Conservation (phyloP, 1,140 invertebrate genomes). For the Macrobrachium rosenbergii region DNA sequence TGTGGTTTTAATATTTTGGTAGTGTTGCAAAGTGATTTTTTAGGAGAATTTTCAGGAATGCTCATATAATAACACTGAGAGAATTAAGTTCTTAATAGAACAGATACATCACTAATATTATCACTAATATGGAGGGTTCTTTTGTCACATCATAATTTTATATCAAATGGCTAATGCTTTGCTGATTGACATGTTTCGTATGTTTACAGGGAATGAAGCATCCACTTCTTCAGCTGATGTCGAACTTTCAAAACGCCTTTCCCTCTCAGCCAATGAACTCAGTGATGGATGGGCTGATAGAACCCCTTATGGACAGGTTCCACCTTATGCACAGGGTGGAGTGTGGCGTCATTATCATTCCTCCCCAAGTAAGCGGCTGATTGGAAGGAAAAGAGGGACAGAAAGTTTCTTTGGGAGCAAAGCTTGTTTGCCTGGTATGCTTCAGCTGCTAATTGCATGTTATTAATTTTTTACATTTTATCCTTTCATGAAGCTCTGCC, state of each 20-base stretch:
- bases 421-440: slow-evolving; percentile 61
- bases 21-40: no score
- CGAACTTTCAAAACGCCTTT: slow-evolving; percentile 43
- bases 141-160: no score
- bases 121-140: no score
- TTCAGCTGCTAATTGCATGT: slow-evolving; percentile 12
- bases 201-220: background rate
- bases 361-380: slow-evolving; percentile 63
- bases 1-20: no score
- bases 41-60: no score
- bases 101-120: no score
- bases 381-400: slow-evolving; percentile 44
- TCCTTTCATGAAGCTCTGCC: background rate
- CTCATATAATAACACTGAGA: no score
- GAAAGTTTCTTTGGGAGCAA: slow-evolving; percentile 53
- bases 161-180: no score
- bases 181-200: no score
- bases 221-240: slow-evolving; percentile 22
- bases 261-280: slow-evolving; percentile 51
- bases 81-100: no score
- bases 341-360: slow-evolving; percentile 53
- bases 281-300: slow-evolving; percentile 58
- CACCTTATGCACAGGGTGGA: slow-evolving; percentile 46
- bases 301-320: slow-evolving; percentile 40
- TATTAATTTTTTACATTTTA: background rate